These are phyloP conservation scores for Ditula angustiorana DNA, from an alignment of 2,888 invertebrate species.

Conservation along the genomic window DNA sequence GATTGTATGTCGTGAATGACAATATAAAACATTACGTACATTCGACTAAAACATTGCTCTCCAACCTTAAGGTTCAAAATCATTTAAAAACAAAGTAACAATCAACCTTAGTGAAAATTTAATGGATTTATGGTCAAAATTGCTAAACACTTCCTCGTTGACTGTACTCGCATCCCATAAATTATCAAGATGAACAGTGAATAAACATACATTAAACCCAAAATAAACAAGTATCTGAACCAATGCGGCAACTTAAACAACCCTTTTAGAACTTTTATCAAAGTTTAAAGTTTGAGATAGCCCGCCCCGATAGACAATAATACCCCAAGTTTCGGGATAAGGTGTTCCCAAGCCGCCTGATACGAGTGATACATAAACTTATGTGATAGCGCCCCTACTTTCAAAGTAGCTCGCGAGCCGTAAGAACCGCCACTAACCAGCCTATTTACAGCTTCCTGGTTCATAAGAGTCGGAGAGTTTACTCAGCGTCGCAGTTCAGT, in stretches of 20 bases:
- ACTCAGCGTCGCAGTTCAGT: not conserved
- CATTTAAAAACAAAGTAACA: no score
- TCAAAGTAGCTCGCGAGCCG: not conserved
- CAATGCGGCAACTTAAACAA: not conserved
- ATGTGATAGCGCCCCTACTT: not conserved
- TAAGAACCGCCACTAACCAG: not conserved
- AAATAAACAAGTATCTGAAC: not conserved
- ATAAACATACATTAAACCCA: not conserved
- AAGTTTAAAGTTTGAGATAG: constrained; percentile 9
- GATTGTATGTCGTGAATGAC: no score
- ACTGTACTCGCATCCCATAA: not conserved
- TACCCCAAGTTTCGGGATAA: constrained; percentile 13
- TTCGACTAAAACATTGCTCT: no score
- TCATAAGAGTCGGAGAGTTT: not conserved
- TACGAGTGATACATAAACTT: not conserved
- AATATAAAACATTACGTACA: no score
- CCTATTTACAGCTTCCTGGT: not conserved
- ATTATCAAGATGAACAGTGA: not conserved
- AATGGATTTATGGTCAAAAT: not conserved
- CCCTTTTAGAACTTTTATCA: constrained; percentile 1
- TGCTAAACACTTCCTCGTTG: not conserved
- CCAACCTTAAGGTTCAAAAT: no score
- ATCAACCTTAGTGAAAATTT: no score
- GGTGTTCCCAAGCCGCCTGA: constrained; percentile 7
- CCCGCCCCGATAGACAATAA: constrained; percentile 9